Percentiles rank a stretch among this genome's conserved stretches.
phyloP scores from a whole-genome alignment of 2,113 vertebrate species.

The Myotis davidii region DNA sequence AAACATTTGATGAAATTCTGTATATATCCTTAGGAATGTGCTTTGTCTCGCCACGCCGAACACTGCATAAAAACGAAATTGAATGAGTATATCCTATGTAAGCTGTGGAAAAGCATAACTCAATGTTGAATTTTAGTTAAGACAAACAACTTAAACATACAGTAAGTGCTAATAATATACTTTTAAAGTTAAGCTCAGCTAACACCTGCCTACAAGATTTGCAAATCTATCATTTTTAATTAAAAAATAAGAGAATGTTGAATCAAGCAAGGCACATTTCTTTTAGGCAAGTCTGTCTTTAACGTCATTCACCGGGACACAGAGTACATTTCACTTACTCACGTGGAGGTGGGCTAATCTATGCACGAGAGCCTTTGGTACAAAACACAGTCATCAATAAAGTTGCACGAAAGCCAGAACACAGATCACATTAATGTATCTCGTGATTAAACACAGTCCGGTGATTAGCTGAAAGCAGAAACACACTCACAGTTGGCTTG shows the following conservation, averaged over 20 bases:
- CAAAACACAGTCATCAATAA: slow-evolving; percentile 73
- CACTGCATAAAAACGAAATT: slow-evolving; percentile 35
- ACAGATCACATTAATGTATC: neutral
- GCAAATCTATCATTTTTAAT: slow-evolving; percentile 60
- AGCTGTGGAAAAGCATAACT: slow-evolving; percentile 47
- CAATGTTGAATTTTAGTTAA: slow-evolving; percentile 50
- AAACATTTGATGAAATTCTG: slow-evolving; percentile 52
- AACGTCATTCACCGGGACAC: slow-evolving; percentile 59
- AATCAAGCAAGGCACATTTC: slow-evolving; percentile 83
- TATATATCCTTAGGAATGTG: slow-evolving; percentile 51
- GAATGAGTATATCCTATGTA: slow-evolving; percentile 24
- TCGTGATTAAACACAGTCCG: slow-evolving; percentile 39
- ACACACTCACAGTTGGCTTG: slow-evolving; percentile 4
- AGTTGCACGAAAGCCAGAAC: slow-evolving; percentile 65
- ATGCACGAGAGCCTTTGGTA: slow-evolving; percentile 79
- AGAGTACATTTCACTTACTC: slow-evolving; percentile 57
- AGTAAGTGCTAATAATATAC: slow-evolving; percentile 38
- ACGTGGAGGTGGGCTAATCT: slow-evolving; percentile 44
- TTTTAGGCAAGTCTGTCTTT: slow-evolving; percentile 74
- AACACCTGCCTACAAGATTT: slow-evolving; percentile 50
- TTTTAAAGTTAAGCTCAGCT: slow-evolving; percentile 54
- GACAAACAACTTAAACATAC: slow-evolving; percentile 57
- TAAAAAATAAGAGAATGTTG: slow-evolving; percentile 66
- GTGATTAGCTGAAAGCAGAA: slow-evolving; percentile 53
- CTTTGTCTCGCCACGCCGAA: slow-evolving; percentile 57